Base-by-base conservation (phyloP, 2,797 vertebrate species). In the Galago senegalensis region DNA sequence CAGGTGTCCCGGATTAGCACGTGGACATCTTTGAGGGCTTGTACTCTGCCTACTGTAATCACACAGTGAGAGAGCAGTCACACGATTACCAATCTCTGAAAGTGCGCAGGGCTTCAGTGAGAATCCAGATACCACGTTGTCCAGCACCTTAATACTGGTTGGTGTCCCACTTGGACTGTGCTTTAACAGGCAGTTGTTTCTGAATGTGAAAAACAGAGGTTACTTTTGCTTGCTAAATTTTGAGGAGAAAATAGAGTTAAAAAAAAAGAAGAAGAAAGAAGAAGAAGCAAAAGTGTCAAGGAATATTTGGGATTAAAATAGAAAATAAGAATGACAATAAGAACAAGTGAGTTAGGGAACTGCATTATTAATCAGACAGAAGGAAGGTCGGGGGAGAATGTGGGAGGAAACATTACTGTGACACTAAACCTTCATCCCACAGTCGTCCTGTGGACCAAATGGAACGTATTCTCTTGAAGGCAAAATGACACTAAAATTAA, bases 111-210 rank as follows among this genome's bases (percentile, higher is more conserved):
- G 58, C 96, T 98, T 99, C 97, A 99, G 97, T 40, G 99, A 99
- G 97, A 99, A 99, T 98, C 99, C 99, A 87, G 99, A 98, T 7
- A 97, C 96, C 95, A 98, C 97, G 0, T 96, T 95, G 65, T 96
- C 56, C 94, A 98, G 76, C 11, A 89, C 18, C 63, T 96, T 98
- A 97, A 99, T 98, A 11, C 53, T 96, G 84, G 91, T 96, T 37
- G 99, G 99, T 21, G 97, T 98, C 97, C 99, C 99, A 63, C 91
- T 58, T 7, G 29, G 21, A 86, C 98, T 98, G 0, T 95, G 49
- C 53, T 99, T 99, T 94, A 99, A 95, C 63, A 98, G 97, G 94
- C 99, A 99, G 18, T 89, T 98, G 92, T 98, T 98, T 92, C 99
- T 99, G 92, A 90, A 96, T 53, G 60, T 89, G 56, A 96, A 96